Conservation (phyloP, 2,113 vertebrate species). For the Strigops habroptila region DNA sequence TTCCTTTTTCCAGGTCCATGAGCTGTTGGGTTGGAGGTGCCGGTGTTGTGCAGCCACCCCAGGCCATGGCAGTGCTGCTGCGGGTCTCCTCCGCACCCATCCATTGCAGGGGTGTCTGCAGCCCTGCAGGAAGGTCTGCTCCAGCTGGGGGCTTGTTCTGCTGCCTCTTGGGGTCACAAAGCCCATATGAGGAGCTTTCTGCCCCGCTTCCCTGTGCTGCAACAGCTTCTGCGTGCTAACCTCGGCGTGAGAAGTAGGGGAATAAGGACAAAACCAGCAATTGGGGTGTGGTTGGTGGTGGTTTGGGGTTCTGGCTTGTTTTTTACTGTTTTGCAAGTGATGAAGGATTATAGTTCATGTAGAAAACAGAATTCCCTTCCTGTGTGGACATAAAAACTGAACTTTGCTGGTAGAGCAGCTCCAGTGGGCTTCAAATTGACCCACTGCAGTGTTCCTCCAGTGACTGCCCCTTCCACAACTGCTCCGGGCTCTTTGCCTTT, state of each 20-base stretch:
- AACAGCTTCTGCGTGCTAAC: accelerated
- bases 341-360: background rate
- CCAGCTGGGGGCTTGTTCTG: accelerated
- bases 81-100: accelerated
- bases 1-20: background rate
- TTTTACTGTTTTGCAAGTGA: background rate
- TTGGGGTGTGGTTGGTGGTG: accelerated
- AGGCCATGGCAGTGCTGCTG: background rate
- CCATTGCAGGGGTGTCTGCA: background rate
- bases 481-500: background rate
- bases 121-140: background rate
- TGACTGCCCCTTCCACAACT: accelerated
- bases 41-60: background rate
- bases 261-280: background rate
- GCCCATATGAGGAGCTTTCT: accelerated
- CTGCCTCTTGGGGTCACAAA: too few species aligned
- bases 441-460: accelerated
- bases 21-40: background rate
- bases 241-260: background rate
- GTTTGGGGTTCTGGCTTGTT: background rate
- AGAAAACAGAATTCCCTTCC: background rate
- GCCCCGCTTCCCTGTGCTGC: accelerated
- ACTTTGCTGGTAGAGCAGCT: background rate
- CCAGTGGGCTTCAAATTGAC: background rate
- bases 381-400: accelerated